Evolutionary conservation across 2,113 vertebrate genomes (phyloP).

Genomic region (Empidonax traillii): DNA sequence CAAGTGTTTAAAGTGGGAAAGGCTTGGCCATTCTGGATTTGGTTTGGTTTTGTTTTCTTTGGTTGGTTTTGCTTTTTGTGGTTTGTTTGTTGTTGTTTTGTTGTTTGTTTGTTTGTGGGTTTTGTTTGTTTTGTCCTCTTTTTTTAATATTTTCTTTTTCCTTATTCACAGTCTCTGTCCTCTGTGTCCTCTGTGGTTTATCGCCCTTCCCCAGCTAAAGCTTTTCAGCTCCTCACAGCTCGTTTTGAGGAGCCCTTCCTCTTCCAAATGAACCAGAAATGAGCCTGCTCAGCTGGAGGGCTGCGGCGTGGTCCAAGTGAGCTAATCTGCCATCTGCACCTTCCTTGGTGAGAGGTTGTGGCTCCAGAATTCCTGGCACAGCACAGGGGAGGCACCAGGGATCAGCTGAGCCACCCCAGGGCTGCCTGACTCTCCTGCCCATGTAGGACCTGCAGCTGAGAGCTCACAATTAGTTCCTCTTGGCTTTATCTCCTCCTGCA

Average conservation of each 20-base stretch:
- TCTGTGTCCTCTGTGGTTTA: neutral
- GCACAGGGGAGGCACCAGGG: fast-evolving
- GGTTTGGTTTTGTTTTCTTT: no score
- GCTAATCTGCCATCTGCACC: neutral
- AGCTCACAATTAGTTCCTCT: neutral
- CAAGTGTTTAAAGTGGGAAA: neutral
- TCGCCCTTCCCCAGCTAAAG: neutral
- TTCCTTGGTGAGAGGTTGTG: neutral
- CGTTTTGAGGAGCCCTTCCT: neutral
- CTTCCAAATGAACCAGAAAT: neutral
- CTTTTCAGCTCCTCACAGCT: neutral
- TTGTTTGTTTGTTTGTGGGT: neutral
- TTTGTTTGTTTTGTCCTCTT: neutral
- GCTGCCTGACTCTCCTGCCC: neutral
- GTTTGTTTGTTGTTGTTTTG: neutral
- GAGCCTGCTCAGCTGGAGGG: neutral
- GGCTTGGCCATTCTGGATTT: neutral
- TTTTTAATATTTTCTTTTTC: neutral
- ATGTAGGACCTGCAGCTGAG: fast-evolving
- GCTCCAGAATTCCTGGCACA: neutral
- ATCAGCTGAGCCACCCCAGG: neutral
- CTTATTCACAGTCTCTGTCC: neutral
- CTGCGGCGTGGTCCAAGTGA: neutral
- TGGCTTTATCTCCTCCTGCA: neutral
- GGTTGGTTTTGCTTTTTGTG: neutral